A percentile compares a stretch with the other conserved stretches of the same genome.
phyloP scores from a whole-genome alignment of 1,140 invertebrate species.

The Papilio helenus region DNA sequence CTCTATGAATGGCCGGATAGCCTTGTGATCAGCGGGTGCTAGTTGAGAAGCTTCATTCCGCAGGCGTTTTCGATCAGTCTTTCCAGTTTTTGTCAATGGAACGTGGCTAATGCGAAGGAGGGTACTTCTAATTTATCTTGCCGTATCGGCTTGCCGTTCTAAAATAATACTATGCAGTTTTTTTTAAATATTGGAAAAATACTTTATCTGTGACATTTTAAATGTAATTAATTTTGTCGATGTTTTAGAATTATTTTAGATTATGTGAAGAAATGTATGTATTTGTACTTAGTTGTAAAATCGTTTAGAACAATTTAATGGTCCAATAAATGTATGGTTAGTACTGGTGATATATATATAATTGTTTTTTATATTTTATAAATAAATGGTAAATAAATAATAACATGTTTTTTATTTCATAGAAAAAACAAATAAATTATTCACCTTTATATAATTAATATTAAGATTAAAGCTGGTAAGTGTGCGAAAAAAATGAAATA shows the following conservation, averaged over 20 bases:
- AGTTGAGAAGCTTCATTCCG: no score
- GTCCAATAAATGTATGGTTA: conserved; percentile 53
- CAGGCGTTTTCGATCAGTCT: no score
- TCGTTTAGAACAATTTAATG: conserved; percentile 47
- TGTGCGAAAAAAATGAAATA: no score
- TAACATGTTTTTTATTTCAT: conserved; percentile 38
- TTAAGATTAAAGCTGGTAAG: not conserved
- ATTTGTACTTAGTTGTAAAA: conserved; percentile 60
- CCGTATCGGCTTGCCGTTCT: conserved; percentile 48
- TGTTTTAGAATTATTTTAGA: conserved; percentile 27
- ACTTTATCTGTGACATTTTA: conserved; percentile 18
- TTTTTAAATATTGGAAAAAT: not conserved
- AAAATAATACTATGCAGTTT: not conserved
- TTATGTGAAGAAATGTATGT: conserved; percentile 52
- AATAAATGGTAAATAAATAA: conserved; percentile 50
- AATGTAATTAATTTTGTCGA: conserved; percentile 33
- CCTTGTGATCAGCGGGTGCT: no score
- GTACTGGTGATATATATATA: conserved; percentile 49
- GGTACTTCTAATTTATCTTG: conserved; percentile 41
- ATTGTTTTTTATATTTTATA: conserved; percentile 63
- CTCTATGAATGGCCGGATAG: no score
- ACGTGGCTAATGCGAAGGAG: no score
- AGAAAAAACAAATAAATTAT: not conserved
- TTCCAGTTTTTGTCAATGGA: no score
- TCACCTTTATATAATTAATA: not conserved